phyloP scores from a whole-genome alignment of 37 sponge, comb jelly and placozoan species.

The Chondrilla cf. caribensis region DNA sequence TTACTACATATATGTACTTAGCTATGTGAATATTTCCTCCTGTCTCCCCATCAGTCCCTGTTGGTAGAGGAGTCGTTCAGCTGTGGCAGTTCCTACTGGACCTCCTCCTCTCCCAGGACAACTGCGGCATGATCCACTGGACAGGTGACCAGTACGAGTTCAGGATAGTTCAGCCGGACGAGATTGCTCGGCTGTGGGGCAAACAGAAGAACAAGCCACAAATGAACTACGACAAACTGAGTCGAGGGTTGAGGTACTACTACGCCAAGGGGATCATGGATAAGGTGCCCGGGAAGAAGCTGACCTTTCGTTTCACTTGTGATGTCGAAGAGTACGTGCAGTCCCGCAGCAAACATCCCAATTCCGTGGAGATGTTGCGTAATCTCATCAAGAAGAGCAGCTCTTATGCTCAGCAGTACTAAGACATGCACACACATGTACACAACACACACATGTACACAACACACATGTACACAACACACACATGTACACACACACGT shows the following conservation, averaged over 20 bases:
- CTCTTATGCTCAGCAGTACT: slow-evolving; percentile 3
- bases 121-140: slow-evolving; percentile 67
- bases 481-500: too few relatives aligned
- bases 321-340: slow-evolving; percentile 61
- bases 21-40: too few relatives aligned
- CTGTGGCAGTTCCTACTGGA: slow-evolving; percentile 90
- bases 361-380: neutral
- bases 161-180: slow-evolving; percentile 64
- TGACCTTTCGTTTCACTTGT: slow-evolving; percentile 79
- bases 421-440: neutral
- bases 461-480: too few relatives aligned
- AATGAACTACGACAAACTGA: slow-evolving; percentile 91
- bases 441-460: too few relatives aligned
- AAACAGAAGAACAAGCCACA: slow-evolving; percentile 78
- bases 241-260: slow-evolving; percentile 84
- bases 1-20: too few relatives aligned
- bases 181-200: slow-evolving; percentile 83
- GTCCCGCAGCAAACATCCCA: slow-evolving; percentile 11
- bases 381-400: slow-evolving; percentile 7
- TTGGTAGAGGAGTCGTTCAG: slow-evolving; percentile 77
- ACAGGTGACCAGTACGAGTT: slow-evolving; percentile 79
- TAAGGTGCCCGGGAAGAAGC: slow-evolving; percentile 82
- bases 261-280: slow-evolving; percentile 87
- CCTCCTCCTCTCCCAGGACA: slow-evolving; percentile 58
- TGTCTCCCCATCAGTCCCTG: slow-evolving; percentile 39